Conservation (phyloP, 2,888 invertebrate genomes). For the Papilio gigon region DNA sequence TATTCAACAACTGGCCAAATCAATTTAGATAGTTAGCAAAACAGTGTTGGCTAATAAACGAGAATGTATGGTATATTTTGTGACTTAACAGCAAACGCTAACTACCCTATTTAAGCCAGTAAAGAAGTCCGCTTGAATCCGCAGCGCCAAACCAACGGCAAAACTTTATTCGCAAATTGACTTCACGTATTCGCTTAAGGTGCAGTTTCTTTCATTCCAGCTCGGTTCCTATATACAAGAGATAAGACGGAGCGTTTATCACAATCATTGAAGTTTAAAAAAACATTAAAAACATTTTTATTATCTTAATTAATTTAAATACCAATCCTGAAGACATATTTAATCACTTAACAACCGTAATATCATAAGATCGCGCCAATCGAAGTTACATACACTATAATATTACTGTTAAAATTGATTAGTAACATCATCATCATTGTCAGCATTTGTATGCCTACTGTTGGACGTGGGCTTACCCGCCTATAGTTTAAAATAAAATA, state of each 20-base stretch:
- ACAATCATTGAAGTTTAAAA: slow-evolving; percentile 35
- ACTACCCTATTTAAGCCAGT: slow-evolving; percentile 62
- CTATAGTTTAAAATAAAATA: too few relatives aligned
- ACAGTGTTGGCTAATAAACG: slow-evolving; percentile 27
- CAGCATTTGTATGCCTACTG: too few relatives aligned
- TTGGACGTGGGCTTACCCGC: too few relatives aligned
- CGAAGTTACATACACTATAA: too few relatives aligned
- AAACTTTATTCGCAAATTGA: slow-evolving; percentile 81
- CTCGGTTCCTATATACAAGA: slow-evolving; percentile 57
- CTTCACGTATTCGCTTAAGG: slow-evolving; percentile 80
- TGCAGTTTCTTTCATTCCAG: slow-evolving; percentile 79
- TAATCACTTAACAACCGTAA: too few relatives aligned
- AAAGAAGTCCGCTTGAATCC: slow-evolving; percentile 55
- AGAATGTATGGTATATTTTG: slow-evolving; percentile 26
- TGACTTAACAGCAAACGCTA: slow-evolving; percentile 51
- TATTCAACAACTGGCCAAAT: background rate
- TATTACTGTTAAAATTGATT: too few relatives aligned
- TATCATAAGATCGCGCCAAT: too few relatives aligned
- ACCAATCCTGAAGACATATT: too few relatives aligned
- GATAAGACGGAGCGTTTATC: slow-evolving; percentile 48
- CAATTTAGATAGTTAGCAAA: slow-evolving; percentile 18
- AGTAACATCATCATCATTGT: too few relatives aligned
- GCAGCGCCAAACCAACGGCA: slow-evolving; percentile 65
- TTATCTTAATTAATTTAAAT: too few relatives aligned
- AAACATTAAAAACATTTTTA: too few relatives aligned